Base-by-base conservation (phyloP, 2,113 vertebrate species). In the Struthio camelus region DNA sequence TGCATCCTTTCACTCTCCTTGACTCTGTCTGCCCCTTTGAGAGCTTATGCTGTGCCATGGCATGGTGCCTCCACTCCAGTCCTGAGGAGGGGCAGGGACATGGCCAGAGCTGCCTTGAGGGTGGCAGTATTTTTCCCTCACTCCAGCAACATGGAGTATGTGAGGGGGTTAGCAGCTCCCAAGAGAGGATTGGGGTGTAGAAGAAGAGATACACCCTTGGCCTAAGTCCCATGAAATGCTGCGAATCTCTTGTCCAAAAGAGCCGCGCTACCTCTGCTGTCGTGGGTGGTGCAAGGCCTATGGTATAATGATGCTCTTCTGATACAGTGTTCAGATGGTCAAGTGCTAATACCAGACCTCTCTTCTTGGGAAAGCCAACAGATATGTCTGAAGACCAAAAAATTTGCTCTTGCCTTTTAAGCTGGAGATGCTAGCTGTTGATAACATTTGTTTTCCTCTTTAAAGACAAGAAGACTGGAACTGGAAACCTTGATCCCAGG, bases 381-480 rank as follows among this genome's bases (percentile, higher is more conserved):
- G 38, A 10, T 8, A 22, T 13, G 8, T 34, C n/a, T n/a, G 83
- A 86, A 70, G 34, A 84, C 14, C 16, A 34, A 77, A 18, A 78
- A 56, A 58, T 87, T 24, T 70, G 0, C 1, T 78, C 19, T 70
- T 92, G 23, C 9, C 8, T 64, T 80, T 77, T 3, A 8, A n/a
- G 4, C 2, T 59, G 30, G 56, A 59, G 30, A 59, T 59, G 19
- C 28, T 19, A 66, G 2, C 12, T 22, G 82, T 53, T 30, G 58
- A 9, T 30, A 61, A 48, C 2, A 1, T 11, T 2, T 13, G 12
- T 51, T 46, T 50, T 48, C 0, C 3, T 10, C 0, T 38, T 14
- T 58, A 32, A 72, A 58, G 23, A 70, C 5, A 75, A 2, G 15
- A 86, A 75, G 11, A 46, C 8, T 40, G 4, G 61, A 77, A 54